These are phyloP conservation scores for Cladorhizidae sp. DNA, from an alignment of 37 sponge, comb jelly and placozoan genomes.

Conservation along the genomic window DNA sequence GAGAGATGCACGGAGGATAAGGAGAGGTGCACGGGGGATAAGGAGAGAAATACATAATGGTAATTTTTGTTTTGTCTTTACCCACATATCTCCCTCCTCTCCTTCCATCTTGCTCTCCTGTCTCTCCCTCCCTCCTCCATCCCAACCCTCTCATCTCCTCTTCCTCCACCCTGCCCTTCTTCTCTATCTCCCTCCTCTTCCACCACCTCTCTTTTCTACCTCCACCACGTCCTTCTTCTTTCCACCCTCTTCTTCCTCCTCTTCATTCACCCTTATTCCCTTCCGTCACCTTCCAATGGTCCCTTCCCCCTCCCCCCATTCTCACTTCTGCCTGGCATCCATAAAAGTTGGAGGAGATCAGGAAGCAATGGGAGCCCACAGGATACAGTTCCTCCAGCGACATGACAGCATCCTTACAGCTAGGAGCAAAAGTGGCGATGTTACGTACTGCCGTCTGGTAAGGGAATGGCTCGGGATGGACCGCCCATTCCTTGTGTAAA, in stretches of 20 bases:
- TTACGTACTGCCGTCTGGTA: constrained; percentile 65
- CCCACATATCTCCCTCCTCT: too few relatives aligned
- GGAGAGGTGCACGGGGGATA: too few relatives aligned
- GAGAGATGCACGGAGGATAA: too few relatives aligned
- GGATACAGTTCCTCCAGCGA: constrained; percentile 67
- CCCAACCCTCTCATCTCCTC: not conserved
- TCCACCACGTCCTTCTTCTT: too few relatives aligned
- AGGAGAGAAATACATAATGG: too few relatives aligned
- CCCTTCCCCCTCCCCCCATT: not conserved
- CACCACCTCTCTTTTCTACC: not conserved
- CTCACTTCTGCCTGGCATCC: constrained; percentile 74
- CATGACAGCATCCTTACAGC: constrained; percentile 21
- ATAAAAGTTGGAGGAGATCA: constrained; percentile 61
- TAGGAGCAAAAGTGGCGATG: constrained; percentile 55
- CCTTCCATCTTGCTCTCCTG: too few relatives aligned
- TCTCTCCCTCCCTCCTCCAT: not conserved
- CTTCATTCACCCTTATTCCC: not conserved
- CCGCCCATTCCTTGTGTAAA: constrained; percentile 66
- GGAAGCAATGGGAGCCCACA: constrained; percentile 46
- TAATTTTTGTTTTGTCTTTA: too few relatives aligned
- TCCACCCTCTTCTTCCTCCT: not conserved
- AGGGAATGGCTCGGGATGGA: constrained; percentile 30
- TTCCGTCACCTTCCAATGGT: not conserved
- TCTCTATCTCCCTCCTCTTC: too few relatives aligned
- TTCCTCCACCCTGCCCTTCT: too few relatives aligned